Percentiles rank a stretch among this genome's conserved stretches.
Conservation (phyloP, 2,797 vertebrate species). For the Euphonia xanthogaster region DNA sequence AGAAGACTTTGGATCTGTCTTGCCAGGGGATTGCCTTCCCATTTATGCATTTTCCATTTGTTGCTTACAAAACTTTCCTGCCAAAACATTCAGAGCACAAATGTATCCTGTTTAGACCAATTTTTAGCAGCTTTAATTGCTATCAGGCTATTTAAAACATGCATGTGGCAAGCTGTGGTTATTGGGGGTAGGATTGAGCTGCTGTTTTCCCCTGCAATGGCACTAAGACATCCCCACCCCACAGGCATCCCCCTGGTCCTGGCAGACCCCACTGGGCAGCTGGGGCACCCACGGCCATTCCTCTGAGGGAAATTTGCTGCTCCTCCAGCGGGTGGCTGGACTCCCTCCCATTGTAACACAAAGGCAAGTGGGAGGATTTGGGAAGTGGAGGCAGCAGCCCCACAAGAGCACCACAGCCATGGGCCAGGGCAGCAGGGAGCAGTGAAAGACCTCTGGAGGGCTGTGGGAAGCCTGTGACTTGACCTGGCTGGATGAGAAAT, state of each 20-base stretch:
- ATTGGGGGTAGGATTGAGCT: not conserved
- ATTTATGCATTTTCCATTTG: not conserved
- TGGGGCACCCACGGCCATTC: not conserved
- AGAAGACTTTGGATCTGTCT: not conserved
- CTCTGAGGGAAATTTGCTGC: not conserved
- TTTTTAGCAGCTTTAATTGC: not conserved
- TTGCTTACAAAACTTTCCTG: not conserved
- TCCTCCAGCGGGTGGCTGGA: rapidly evolving
- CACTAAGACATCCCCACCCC: not conserved
- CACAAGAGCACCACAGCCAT: rapidly evolving
- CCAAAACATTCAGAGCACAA: not conserved
- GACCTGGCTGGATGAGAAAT: not conserved
- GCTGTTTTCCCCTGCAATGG: not conserved
- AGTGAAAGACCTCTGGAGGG: not conserved
- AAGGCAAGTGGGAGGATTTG: not conserved
- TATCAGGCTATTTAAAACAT: not conserved
- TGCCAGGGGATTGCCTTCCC: not conserved
- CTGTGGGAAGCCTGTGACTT: not conserved
- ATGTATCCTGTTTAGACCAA: not conserved
- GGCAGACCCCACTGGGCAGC: not conserved
- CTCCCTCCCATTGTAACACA: not conserved
- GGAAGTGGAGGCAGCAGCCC: not conserved
- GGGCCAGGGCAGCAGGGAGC: not conserved
- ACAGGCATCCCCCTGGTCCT: not conserved
- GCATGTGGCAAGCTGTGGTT: not conserved